A percentile compares a stretch with the other conserved stretches of the same genome.
These are phyloP conservation scores for Tupiocoris notatus DNA, from an alignment of 2,888 invertebrate species.

Conservation along the genomic window DNA sequence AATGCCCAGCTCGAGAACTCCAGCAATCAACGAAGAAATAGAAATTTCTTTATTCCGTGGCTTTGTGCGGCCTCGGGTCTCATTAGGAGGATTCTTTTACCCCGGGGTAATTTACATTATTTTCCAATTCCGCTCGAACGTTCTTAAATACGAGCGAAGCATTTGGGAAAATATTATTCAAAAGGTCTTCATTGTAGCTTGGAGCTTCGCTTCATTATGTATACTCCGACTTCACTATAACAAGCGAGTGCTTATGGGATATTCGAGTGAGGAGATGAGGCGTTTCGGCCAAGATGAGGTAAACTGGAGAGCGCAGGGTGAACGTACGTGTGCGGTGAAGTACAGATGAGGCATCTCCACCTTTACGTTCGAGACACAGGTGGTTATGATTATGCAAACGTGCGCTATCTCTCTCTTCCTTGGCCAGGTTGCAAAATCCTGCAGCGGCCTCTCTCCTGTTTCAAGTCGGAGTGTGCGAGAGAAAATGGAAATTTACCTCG, in stretches of 20 bases:
- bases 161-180: not conserved
- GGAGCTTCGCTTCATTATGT: not conserved
- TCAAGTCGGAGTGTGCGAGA: not conserved
- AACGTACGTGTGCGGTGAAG: no score
- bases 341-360: not conserved
- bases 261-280: not conserved
- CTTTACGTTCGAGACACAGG: not conserved
- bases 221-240: not conserved
- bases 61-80: no score
- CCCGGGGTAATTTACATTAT: no score
- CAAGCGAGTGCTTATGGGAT: not conserved
- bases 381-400: not conserved
- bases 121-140: no score
- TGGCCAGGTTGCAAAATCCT: not conserved
- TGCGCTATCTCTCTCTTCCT: not conserved
- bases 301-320: no score
- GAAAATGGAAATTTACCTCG: not conserved
- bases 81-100: no score
- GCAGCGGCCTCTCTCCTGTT: not conserved
- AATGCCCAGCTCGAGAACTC: no score
- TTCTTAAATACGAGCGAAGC: no score
- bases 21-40: no score
- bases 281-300: not conserved
- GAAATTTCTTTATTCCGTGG: no score
- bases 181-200: not conserved